Conservation (phyloP, 2,888 invertebrate species). For the Ectobius pallidus region DNA sequence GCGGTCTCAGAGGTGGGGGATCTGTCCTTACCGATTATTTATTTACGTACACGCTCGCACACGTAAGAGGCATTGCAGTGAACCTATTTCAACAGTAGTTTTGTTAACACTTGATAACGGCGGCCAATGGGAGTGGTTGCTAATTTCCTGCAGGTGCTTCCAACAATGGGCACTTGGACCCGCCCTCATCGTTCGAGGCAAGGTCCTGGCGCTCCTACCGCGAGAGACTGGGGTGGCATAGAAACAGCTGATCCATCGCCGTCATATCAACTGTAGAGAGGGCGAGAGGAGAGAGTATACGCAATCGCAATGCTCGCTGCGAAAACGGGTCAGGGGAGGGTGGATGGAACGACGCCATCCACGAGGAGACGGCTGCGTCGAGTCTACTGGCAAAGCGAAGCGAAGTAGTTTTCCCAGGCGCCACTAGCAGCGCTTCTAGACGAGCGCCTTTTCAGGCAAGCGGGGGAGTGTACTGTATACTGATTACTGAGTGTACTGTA, state of each 20-base stretch:
- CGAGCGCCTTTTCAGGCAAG: too few species aligned
- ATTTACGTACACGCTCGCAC: background rate
- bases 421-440: too few species aligned
- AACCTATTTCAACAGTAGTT: too few species aligned
- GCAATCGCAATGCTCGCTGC: background rate
- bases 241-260: slow-evolving; percentile 7
- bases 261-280: too few species aligned
- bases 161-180: background rate
- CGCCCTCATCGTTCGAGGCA: slow-evolving; percentile 1
- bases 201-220: background rate
- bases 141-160: background rate
- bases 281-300: background rate
- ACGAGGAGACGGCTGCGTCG: background rate
- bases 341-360: background rate
- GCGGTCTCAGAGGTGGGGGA: too few species aligned
- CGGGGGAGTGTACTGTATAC: too few species aligned
- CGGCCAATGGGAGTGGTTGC: slow-evolving; percentile 17
- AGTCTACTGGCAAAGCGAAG: too few species aligned
- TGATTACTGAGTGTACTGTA: too few species aligned
- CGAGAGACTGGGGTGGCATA: background rate
- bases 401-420: too few species aligned
- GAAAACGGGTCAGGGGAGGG: too few species aligned
- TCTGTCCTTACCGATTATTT: background rate
- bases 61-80: too few species aligned
- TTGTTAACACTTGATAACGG: background rate